These are phyloP conservation scores for Neosilurus hyrtlii DNA, from an alignment of 2,797 vertebrate genomes.

Conservation along the genomic window DNA sequence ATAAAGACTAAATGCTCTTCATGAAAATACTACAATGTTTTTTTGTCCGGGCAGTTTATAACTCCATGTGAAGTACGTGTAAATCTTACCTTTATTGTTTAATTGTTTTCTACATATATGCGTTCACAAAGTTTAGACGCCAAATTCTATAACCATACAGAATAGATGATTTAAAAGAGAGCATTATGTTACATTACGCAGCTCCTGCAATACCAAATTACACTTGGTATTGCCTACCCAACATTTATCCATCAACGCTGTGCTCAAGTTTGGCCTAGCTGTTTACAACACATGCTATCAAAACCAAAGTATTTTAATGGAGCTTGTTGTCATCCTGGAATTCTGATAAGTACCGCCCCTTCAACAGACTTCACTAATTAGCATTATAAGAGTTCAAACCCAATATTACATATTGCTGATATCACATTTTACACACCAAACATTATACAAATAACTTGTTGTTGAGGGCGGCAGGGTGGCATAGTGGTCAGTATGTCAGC, in stretches of 20 bases:
- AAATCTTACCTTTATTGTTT: neutral
- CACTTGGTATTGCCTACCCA: neutral
- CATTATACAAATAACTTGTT: too few species aligned
- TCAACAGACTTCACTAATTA: neutral
- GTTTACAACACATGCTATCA: neutral
- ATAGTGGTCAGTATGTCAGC: too few species aligned
- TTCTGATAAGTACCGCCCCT: neutral
- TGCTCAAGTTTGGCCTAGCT: constrained; percentile 24
- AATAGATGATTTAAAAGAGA: neutral
- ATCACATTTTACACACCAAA: neutral
- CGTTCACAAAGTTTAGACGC: neutral
- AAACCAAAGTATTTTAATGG: neutral
- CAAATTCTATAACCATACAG: neutral
- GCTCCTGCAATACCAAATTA: neutral
- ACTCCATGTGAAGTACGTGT: constrained; percentile 5
- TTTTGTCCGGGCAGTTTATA: too few species aligned
- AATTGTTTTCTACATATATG: neutral
- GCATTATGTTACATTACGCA: neutral
- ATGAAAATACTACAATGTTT: too few species aligned
- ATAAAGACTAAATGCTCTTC: too few species aligned
- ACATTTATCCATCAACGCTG: neutral
- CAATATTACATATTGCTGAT: neutral
- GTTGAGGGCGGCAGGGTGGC: too few species aligned
- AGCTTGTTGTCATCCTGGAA: constrained; percentile 5
- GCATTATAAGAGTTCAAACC: neutral